Conservation (phyloP, 2,888 invertebrate species). For the Dasysyrphus tricinctus region DNA sequence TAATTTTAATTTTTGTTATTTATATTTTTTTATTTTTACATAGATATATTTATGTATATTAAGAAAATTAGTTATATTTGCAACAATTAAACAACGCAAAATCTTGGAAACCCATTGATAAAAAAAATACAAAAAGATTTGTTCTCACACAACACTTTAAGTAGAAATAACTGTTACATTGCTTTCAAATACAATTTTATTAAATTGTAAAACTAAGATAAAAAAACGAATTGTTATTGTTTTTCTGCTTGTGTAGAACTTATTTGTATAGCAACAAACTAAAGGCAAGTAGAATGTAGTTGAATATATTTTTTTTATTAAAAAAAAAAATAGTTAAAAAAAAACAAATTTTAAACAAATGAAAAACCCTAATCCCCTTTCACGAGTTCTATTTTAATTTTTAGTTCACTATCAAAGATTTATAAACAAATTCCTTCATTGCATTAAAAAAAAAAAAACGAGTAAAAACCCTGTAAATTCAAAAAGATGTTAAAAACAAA, state of each 20-base stretch:
- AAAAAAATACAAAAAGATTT: constrained; percentile 47
- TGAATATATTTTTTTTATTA: constrained; percentile 68
- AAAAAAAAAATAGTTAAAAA: constrained; percentile 26
- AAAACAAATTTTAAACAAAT: constrained; percentile 4
- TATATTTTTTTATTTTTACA: constrained; percentile 68
- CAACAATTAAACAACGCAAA: constrained; percentile 63
- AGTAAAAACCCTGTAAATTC: constrained; percentile 46
- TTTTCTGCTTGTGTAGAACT: constrained; percentile 82
- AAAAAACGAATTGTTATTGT: constrained; percentile 75
- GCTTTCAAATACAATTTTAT: constrained; percentile 69
- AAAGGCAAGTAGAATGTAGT: constrained; percentile 80
- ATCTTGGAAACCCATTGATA: constrained; percentile 13
- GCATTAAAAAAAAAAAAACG: constrained; percentile 45
- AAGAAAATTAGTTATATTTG: constrained; percentile 56
- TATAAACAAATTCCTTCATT: constrained; percentile 55
- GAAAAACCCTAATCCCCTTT: constrained; percentile 48
- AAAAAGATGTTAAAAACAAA: constrained; percentile 25
- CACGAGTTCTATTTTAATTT: constrained; percentile 44
- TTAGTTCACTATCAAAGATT: constrained; percentile 40
- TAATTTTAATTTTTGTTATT: constrained; percentile 29
- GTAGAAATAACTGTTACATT: constrained; percentile 66
- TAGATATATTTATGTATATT: constrained; percentile 68
- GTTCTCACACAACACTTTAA: constrained; percentile 51
- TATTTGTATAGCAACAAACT: constrained; percentile 79
- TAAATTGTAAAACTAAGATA: constrained; percentile 41